phyloP scores from a whole-genome alignment of 2,888 invertebrate species.

The Chloromyia formosa region DNA sequence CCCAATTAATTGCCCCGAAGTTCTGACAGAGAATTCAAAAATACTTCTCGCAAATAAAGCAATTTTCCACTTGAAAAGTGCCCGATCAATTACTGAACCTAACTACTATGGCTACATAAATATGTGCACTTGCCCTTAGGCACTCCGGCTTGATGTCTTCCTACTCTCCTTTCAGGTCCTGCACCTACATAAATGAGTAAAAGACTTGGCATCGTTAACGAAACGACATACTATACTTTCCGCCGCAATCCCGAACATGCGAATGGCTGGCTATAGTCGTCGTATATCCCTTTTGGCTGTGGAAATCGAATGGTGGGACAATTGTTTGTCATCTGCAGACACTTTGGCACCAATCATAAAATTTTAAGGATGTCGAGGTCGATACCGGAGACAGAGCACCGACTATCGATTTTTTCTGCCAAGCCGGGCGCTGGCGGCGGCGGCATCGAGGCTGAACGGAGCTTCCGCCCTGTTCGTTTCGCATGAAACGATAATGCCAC shows the following conservation, averaged over 20 bases:
- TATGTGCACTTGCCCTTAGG: too few relatives aligned
- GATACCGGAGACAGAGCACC: slow-evolving; percentile 35
- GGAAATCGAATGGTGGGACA: slow-evolving; percentile 16
- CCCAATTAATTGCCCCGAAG: too few relatives aligned
- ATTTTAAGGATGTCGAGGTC: slow-evolving; percentile 42
- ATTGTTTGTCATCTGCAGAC: slow-evolving; percentile 47
- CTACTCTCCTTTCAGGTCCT: too few relatives aligned
- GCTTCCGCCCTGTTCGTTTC: slow-evolving; percentile 14
- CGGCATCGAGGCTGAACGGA: slow-evolving; percentile 2
- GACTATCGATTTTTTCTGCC: slow-evolving; percentile 30
- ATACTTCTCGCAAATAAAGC: too few relatives aligned
- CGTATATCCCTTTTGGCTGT: slow-evolving; percentile 10
- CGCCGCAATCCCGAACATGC: slow-evolving; percentile 6
- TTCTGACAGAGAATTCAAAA: too few relatives aligned
- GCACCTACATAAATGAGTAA: too few relatives aligned
- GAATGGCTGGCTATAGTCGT: background rate
- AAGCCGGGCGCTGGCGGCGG: background rate
- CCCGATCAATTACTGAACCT: too few relatives aligned
- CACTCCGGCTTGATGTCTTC: too few relatives aligned
- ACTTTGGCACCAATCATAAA: slow-evolving; percentile 48
- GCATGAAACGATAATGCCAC: slow-evolving; percentile 11
- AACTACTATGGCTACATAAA: too few relatives aligned
- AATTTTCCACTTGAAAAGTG: too few relatives aligned
- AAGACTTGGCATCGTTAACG: slow-evolving; percentile 14
- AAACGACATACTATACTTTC: background rate